A percentile compares a stretch with the other conserved stretches of the same genome.
Evolutionary conservation across 2,113 vertebrate genomes (phyloP).

Genomic region (Montifringilla adamsi): DNA sequence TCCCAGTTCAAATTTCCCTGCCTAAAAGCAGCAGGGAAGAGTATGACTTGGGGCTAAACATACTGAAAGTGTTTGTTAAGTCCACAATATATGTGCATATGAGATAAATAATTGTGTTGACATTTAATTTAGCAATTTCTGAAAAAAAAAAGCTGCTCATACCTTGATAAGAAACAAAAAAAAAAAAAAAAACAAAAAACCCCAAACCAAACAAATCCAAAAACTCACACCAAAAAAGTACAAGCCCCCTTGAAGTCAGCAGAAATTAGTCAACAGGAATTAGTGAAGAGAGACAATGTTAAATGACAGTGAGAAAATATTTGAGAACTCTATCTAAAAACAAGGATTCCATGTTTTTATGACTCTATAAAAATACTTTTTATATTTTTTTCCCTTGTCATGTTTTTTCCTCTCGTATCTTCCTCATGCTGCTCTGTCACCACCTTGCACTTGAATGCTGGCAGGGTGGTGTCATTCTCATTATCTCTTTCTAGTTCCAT

Average conservation of each 20-base stretch:
- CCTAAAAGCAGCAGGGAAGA: background rate
- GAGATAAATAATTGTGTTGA: background rate
- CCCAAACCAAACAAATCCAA: no score
- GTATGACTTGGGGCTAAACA: background rate
- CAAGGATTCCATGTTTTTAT: background rate
- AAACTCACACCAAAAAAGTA: background rate
- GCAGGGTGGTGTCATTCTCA: background rate
- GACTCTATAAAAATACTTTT: background rate
- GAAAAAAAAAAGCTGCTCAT: background rate
- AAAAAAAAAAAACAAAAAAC: no score
- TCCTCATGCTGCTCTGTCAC: background rate
- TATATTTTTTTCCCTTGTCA: background rate
- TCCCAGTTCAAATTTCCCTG: background rate
- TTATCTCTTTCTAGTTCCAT: background rate
- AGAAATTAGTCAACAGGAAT: background rate
- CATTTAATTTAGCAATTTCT: background rate
- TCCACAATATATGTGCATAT: background rate
- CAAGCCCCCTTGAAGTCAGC: background rate
- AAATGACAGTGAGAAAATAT: background rate
- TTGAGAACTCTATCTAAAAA: background rate
- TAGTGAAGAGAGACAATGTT: background rate
- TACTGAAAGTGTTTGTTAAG: background rate
- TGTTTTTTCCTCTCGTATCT: background rate
- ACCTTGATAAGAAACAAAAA: background rate
- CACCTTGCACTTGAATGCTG: background rate